These are phyloP conservation scores for Sebastes wilsoni DNA, from an alignment of 2,797 vertebrate species.

Conservation along the genomic window DNA sequence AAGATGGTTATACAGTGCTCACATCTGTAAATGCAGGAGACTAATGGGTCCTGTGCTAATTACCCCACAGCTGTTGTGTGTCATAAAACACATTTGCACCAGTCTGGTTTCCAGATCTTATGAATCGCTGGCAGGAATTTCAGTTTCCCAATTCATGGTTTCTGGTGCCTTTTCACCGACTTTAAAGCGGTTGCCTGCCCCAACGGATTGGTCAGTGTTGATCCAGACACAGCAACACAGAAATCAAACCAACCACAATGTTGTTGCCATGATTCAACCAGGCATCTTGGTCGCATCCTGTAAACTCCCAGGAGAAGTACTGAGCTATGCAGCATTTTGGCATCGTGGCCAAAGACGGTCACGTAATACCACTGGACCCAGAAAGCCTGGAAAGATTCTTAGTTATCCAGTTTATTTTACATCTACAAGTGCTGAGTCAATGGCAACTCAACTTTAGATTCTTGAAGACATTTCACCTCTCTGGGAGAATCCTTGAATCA, in stretches of 20 bases:
- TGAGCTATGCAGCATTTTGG: neutral
- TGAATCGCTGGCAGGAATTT: constrained; percentile 5
- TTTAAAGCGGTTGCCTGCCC: neutral
- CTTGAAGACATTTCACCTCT: neutral
- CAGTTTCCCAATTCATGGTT: neutral
- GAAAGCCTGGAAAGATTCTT: neutral
- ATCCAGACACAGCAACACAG: neutral
- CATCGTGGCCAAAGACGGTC: neutral
- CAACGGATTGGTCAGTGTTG: neutral
- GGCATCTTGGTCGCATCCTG: neutral
- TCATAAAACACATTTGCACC: constrained; percentile 7
- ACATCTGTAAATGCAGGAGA: constrained; percentile 21
- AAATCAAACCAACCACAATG: neutral
- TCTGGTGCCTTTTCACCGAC: neutral
- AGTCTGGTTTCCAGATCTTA: constrained; percentile 3
- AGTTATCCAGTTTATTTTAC: neutral
- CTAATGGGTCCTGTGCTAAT: constrained; percentile 6
- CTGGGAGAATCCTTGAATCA: neutral
- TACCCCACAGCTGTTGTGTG: constrained; percentile 11
- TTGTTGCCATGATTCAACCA: neutral
- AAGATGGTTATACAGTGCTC: neutral
- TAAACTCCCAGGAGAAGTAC: neutral
- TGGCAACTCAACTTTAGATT: neutral
- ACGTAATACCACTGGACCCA: neutral
- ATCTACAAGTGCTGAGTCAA: neutral